These are phyloP conservation scores for Tuberolachnus salignus DNA, from an alignment of 2,888 invertebrate species.

Conservation along the genomic window DNA sequence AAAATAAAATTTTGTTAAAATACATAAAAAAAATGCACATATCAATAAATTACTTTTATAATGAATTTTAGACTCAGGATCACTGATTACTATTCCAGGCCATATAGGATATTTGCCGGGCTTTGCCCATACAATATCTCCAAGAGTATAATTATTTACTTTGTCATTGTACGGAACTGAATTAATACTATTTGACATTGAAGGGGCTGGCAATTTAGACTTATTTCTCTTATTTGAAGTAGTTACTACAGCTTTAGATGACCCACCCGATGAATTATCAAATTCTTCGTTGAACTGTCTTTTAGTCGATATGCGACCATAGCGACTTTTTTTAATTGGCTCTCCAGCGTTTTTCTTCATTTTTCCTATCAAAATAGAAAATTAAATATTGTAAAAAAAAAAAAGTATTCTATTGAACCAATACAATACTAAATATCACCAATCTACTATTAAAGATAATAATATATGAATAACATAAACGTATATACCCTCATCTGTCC, in stretches of 20 bases:
- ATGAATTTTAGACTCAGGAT: slow-evolving; percentile 8
- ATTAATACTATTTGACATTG: neutral
- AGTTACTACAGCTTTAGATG: neutral
- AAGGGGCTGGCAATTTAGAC: neutral
- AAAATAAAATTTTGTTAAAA: too few relatives aligned
- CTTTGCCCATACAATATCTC: slow-evolving; percentile 51
- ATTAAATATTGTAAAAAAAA: too few relatives aligned
- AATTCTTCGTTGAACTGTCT: slow-evolving; percentile 10
- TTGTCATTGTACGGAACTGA: neutral
- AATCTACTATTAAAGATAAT: too few relatives aligned
- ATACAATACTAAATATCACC: too few relatives aligned
- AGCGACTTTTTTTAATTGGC: neutral
- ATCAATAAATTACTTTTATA: slow-evolving; percentile 18
- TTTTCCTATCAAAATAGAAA: neutral
- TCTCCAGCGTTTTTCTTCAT: neutral
- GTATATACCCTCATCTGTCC: too few relatives aligned
- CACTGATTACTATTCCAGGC: slow-evolving; percentile 32
- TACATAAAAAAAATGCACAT: neutral
- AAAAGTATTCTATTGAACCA: neutral
- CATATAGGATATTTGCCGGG: slow-evolving; percentile 31
- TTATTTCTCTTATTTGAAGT: neutral
- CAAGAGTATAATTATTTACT: neutral
- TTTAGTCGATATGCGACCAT: slow-evolving; percentile 15
- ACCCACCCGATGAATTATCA: neutral
- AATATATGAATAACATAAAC: neutral